A percentile compares a stretch with the other conserved stretches of the same genome.
phyloP scores from a whole-genome alignment of 2,888 invertebrate genomes.

The Gisinianus flammeolus region DNA sequence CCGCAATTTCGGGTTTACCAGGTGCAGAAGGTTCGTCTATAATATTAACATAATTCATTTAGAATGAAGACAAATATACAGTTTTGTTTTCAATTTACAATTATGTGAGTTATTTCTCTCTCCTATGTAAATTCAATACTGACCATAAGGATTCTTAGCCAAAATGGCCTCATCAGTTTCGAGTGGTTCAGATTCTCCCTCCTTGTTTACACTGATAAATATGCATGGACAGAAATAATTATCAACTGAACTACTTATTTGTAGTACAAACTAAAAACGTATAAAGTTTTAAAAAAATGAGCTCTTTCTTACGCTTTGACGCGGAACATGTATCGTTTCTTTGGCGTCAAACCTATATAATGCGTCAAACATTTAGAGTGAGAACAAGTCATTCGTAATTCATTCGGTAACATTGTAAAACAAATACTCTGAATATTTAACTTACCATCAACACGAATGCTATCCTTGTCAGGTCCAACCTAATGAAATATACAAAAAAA shows the following conservation, averaged over 20 bases:
- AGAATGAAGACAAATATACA: background rate
- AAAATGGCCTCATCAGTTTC: slow-evolving; percentile 86
- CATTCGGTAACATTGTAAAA: too few species aligned
- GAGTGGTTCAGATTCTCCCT: slow-evolving; percentile 95
- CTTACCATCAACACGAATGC: slow-evolving; percentile 87
- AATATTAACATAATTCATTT: slow-evolving; percentile 46
- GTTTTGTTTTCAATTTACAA: background rate
- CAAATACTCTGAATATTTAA: too few species aligned
- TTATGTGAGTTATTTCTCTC: background rate
- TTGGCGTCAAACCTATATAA: slow-evolving; percentile 86
- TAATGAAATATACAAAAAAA: background rate
- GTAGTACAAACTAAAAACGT: too few species aligned
- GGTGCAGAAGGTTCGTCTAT: slow-evolving; percentile 87
- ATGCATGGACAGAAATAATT: background rate
- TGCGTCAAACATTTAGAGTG: too few species aligned
- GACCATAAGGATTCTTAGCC: slow-evolving; percentile 96
- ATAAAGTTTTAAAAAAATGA: too few species aligned
- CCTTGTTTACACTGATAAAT: slow-evolving; percentile 77
- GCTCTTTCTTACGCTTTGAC: slow-evolving; percentile 76
- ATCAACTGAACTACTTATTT: too few species aligned
- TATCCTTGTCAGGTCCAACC: slow-evolving; percentile 75
- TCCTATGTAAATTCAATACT: slow-evolving; percentile 53
- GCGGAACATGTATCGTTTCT: slow-evolving; percentile 97
- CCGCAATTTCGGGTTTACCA: slow-evolving; percentile 86
- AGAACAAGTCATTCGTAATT: too few species aligned